Evolutionary conservation across 2,888 invertebrate genomes (phyloP).

Genomic region (Epinotia demarniana): DNA sequence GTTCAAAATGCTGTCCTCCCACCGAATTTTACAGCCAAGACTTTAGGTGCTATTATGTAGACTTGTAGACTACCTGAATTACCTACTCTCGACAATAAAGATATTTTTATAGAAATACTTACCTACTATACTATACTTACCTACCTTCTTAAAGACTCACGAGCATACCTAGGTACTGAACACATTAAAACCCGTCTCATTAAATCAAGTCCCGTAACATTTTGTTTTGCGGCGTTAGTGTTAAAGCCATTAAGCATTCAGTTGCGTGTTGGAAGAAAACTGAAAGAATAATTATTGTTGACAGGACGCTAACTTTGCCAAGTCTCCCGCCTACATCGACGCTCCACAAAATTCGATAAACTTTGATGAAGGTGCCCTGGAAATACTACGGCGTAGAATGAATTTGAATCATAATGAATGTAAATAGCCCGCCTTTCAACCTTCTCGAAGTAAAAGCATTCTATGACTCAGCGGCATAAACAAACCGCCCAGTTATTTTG

Average conservation of each 20-base stretch:
- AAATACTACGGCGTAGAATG: constrained; percentile 32
- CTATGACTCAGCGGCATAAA: constrained; percentile 36
- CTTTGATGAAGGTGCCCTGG: constrained; percentile 24
- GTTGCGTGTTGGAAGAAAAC: constrained; percentile 24
- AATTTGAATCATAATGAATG: constrained; percentile 44
- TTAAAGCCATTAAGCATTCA: background rate
- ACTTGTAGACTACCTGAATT: background rate
- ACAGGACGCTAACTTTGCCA: constrained; percentile 24
- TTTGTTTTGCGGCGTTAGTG: constrained; percentile 2
- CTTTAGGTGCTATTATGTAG: background rate
- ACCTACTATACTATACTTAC: background rate
- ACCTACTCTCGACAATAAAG: background rate
- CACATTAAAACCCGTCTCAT: background rate
- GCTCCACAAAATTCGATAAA: constrained; percentile 16
- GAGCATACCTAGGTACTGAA: too few relatives aligned
- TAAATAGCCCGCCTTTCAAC: constrained; percentile 37
- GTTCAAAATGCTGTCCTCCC: background rate
- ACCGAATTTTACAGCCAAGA: background rate
- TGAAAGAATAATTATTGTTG: constrained; percentile 25
- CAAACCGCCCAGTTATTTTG: constrained; percentile 30
- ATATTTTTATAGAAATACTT: background rate
- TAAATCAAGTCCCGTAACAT: background rate
- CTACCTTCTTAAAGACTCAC: background rate
- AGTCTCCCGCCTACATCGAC: constrained; percentile 13
- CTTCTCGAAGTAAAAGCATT: constrained; percentile 39